These are phyloP conservation scores for Atta cephalotes DNA, from an alignment of 1,140 invertebrate species.

Conservation along the genomic window DNA sequence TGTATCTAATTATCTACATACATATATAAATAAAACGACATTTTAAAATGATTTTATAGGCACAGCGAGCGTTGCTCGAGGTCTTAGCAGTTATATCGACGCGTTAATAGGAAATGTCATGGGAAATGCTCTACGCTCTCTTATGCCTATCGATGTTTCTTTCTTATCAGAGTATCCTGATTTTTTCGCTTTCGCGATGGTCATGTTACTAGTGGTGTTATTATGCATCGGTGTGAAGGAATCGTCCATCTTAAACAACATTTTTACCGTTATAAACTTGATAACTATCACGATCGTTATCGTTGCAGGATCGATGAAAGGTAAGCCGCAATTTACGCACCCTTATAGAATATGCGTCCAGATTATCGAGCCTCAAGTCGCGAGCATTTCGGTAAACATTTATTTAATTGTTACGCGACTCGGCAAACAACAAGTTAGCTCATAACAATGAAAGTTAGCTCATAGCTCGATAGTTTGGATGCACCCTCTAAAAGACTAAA, in stretches of 20 bases:
- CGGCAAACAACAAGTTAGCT: too few relatives aligned
- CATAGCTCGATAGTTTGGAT: too few relatives aligned
- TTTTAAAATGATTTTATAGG: constrained; percentile 84
- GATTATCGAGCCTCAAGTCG: too few relatives aligned
- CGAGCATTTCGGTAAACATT: too few relatives aligned
- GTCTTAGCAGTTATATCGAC: constrained; percentile 96
- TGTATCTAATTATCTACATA: background rate
- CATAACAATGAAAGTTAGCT: too few relatives aligned
- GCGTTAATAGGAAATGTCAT: constrained; percentile 92
- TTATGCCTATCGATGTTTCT: constrained; percentile 90
- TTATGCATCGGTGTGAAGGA: constrained; percentile 95
- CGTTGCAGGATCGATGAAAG: constrained; percentile 93
- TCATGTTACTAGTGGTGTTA: constrained; percentile 89
- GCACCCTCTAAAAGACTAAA: too few relatives aligned
- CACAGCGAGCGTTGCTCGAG: constrained; percentile 96
- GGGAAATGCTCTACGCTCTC: constrained; percentile 88
- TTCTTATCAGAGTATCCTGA: constrained; percentile 94
- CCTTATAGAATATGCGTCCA: too few relatives aligned
- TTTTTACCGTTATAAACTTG: constrained; percentile 96
- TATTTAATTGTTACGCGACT: too few relatives aligned
- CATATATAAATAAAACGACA: background rate
- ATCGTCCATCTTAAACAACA: constrained; percentile 95
- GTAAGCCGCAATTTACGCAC: constrained; percentile 79
- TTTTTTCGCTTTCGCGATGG: constrained; percentile 91
- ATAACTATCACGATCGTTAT: constrained; percentile 94